phyloP scores from a whole-genome alignment of 2,797 vertebrate genomes.

The Gastrophryne carolinensis region DNA sequence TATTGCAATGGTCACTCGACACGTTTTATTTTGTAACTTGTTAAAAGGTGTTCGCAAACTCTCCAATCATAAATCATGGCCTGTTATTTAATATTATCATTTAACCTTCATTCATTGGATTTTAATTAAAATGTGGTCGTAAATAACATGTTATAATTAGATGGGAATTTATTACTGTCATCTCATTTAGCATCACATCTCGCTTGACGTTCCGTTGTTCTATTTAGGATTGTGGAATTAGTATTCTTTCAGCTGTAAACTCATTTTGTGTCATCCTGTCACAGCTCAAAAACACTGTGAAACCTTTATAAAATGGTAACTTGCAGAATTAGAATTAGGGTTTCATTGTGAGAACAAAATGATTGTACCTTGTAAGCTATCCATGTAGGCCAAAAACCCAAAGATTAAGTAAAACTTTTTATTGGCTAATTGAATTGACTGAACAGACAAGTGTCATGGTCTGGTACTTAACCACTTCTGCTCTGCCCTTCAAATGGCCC shows the following conservation, averaged over 20 bases:
- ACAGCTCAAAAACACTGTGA: background rate
- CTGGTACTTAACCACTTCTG: too few species aligned
- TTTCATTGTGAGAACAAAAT: too few species aligned
- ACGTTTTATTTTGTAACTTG: conserved; percentile 16
- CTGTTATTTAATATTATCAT: conserved; percentile 32
- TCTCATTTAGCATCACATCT: background rate
- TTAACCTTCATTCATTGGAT: conserved; percentile 42
- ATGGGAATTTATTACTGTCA: conserved; percentile 45
- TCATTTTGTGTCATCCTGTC: conserved; percentile 19
- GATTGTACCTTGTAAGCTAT: too few species aligned
- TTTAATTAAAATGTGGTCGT: conserved; percentile 43
- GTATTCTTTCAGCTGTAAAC: conserved; percentile 5
- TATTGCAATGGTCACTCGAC: conserved; percentile 8
- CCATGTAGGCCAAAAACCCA: too few species aligned
- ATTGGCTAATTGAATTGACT: too few species aligned
- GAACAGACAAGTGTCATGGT: too few species aligned
- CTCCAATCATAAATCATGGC: conserved; percentile 30
- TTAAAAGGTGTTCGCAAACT: conserved; percentile 5
- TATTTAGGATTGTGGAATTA: conserved; percentile 20
- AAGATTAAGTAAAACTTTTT: too few species aligned
- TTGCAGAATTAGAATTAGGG: too few species aligned
- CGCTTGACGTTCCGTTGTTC: background rate
- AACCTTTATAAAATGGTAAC: too few species aligned
- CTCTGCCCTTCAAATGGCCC: too few species aligned
- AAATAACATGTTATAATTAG: conserved; percentile 44